Evolutionary conservation across 2,797 vertebrate species (phyloP).

Genomic region (Dendrocincla tyrannina): DNA sequence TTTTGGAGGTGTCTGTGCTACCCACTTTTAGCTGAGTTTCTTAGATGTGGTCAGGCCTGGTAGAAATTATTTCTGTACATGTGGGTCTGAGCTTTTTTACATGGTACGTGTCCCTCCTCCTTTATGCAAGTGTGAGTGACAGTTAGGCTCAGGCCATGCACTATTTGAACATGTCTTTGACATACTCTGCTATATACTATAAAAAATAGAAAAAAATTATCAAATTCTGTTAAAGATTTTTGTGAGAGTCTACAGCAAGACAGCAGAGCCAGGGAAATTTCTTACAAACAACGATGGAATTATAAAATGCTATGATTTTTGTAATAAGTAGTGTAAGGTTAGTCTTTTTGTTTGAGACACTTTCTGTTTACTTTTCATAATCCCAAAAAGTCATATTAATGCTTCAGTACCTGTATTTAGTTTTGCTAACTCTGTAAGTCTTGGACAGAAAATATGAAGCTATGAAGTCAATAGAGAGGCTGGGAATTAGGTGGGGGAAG

Average conservation of each 20-base stretch:
- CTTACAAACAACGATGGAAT: neutral
- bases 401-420: neutral
- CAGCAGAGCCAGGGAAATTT: neutral
- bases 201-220: neutral
- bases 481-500: neutral
- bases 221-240: neutral
- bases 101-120: neutral
- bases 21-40: neutral
- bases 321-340: neutral
- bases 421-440: neutral
- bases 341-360: constrained; percentile 14
- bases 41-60: neutral
- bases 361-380: constrained; percentile 33
- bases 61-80: neutral
- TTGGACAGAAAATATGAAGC: neutral
- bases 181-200: neutral
- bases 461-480: neutral
- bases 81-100: neutral
- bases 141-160: neutral
- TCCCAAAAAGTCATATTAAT: constrained; percentile 72
- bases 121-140: neutral
- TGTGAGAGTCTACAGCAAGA: neutral
- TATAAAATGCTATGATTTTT: neutral
- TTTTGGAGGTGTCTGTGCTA: neutral
- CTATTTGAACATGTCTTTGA: neutral